Base-by-base conservation (phyloP, 2,888 invertebrate genomes). In the Leucoptera coffeella region DNA sequence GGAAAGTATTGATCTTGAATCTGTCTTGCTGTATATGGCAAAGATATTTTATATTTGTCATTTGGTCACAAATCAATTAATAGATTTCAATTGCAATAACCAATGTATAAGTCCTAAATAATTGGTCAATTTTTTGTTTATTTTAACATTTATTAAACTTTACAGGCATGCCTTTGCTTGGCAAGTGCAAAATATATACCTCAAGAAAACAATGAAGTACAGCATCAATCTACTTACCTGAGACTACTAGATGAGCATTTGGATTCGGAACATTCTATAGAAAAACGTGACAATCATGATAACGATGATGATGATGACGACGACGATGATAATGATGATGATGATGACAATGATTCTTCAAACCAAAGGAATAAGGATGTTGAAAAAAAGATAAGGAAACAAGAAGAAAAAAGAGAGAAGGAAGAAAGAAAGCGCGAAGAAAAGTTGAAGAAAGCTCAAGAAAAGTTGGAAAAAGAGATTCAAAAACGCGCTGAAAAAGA, bases 161-260 rank as follows among this genome's bases (percentile, higher is more conserved):
- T 62, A 29, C 44, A 69, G 69, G 47, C 55, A 31, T 54, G 57
- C 44, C 35, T 62, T 28, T 56, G 58, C 37, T 33, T 56, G 30
- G 58, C 47, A 29, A 55, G 54, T 37, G 64, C 69, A 41, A 67
- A 67, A 51, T 56, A 67, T 40, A 37, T 69, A 32, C 65, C 65
- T 25, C 27, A 32, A 29, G 29, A 29, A 19, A 13, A 20, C 23
- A 11, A 20, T 8, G 17, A 15, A 9, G 9, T 7, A 17, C 17
- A 6, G 17, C 9, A 6, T 17, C 6, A 9, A 9, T 17, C 17
- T 17, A 7, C 9, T 7, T 17, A 7, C 6, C 9, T 6, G 17
- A 17, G 17, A 17, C 17, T 7, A n/a, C n/a, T n/a, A n/a, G n/a
- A n/a, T n/a, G n/a, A n/a, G n/a, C n/a, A n/a, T n/a, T n/a, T n/a